Percentiles rank a stretch among this genome's conserved stretches.
These are phyloP conservation scores for Diadumene lineata DNA, from an alignment of 92 coral and sea anemone genomes.

Conservation along the genomic window DNA sequence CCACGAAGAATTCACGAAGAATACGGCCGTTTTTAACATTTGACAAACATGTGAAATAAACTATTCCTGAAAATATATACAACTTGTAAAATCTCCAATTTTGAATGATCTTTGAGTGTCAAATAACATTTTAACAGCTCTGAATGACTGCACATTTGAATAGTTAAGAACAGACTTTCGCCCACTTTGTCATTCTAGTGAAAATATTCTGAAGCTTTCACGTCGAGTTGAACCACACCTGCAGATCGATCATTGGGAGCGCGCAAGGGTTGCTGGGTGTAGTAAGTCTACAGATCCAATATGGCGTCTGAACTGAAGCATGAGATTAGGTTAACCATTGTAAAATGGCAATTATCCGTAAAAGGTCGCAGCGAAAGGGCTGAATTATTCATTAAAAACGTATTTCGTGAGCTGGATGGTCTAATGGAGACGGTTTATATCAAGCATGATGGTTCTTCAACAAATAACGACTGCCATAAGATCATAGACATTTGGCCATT, in stretches of 20 bases:
- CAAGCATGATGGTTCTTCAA: conserved; percentile 31
- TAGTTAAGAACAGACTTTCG: no score
- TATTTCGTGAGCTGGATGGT: conserved; percentile 34
- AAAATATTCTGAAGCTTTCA: no score
- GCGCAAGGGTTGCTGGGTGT: conserved; percentile 27
- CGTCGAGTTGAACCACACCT: conserved; percentile 27
- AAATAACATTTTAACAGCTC: no score
- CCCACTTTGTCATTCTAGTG: no score
- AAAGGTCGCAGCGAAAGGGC: conserved; percentile 34
- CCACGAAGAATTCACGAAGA: no score
- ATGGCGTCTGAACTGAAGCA: conserved; percentile 38
- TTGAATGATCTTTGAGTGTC: no score
- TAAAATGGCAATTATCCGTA: conserved; percentile 33
- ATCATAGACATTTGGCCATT: conserved; percentile 37
- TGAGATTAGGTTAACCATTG: conserved; percentile 15
- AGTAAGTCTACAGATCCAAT: conserved; percentile 11
- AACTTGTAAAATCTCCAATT: no score
- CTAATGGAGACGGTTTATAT: conserved; percentile 29
- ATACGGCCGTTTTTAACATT: no score
- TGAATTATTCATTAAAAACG: conserved; percentile 28
- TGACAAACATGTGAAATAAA: no score
- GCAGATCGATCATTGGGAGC: conserved; percentile 11
- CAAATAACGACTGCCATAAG: conserved; percentile 32
- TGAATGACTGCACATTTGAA: no score
- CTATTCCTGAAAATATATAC: no score